Base-by-base conservation (phyloP, 2,797 vertebrate genomes). In the Tolypeutes matacus region DNA sequence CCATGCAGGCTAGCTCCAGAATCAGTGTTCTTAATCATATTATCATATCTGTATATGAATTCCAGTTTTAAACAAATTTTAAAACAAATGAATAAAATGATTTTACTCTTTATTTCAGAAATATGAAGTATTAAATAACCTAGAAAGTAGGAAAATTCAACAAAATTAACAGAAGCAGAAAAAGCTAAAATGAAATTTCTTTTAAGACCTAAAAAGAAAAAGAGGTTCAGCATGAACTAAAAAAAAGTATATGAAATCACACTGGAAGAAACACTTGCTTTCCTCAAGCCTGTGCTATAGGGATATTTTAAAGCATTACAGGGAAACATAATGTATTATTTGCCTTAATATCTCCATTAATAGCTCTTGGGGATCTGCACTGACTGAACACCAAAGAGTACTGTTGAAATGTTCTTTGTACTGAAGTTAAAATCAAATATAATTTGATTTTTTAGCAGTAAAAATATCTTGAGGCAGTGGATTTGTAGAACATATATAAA, bases 101-200 rank as follows among this genome's bases (percentile, higher is more conserved):
- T 73, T 78, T 65, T 31, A 64, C 3, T 72, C 14, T 31, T 53
- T 25, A 91, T 49, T 64, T 81, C 39, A 92, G 64, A 95, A 93
- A 86, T 64, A 34, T 70, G 31, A 93, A 93, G 17, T 51, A 67
- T 69, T 77, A 73, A 89, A 86, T 46, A 81, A 75, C 7, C 15
- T 83, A 83, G n/a, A 62, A 56, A 92, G 25, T 49, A 69, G 36
- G 62, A 81, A 83, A 69, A 82, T 36, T 5, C 56, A 31, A 73
- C 23, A 83, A 96, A 85, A 25, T 78, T 60, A 73, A 83, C 17
- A 53, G 56, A 83, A 89, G 25, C 15, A 69, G 29, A 64, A 93
- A 86, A 89, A 31, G 15, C 75, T 31, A 87, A 95, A 65, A 86
- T 62, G 60, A 95, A 96, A 94, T 7, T 51, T 67, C 75, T 89